Evolutionary conservation across 2,888 invertebrate species (phyloP).

Genomic region (Eulithis prunata): DNA sequence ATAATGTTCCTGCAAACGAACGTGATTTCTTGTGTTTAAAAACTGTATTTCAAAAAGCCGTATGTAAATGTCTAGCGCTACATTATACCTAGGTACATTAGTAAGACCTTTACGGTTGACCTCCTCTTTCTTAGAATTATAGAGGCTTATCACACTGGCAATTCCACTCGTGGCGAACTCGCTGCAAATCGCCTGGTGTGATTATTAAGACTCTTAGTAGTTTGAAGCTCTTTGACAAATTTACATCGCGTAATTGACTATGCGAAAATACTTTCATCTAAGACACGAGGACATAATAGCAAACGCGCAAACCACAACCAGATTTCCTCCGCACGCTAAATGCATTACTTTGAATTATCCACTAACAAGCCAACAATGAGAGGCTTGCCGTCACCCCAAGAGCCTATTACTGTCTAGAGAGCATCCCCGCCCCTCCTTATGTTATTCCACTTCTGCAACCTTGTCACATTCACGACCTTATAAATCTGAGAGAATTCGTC

Average conservation of each 20-base stretch:
- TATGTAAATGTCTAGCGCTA: neutral
- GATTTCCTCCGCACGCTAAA: slow-evolving; percentile 67
- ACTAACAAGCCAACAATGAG: slow-evolving; percentile 81
- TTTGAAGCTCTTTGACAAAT: no score
- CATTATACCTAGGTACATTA: neutral
- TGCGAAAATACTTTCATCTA: neutral
- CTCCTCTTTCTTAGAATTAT: neutral
- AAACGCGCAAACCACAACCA: slow-evolving; percentile 50
- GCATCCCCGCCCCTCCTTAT: slow-evolving; percentile 74
- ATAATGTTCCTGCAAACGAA: slow-evolving; percentile 62
- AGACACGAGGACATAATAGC: slow-evolving; percentile 17
- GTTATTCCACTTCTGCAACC: slow-evolving; percentile 62
- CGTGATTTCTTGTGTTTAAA: slow-evolving; percentile 30
- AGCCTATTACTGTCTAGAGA: slow-evolving; percentile 78
- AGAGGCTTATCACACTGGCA: no score
- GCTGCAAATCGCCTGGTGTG: no score
- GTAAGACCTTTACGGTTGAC: neutral
- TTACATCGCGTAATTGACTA: neutral
- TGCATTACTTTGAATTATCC: slow-evolving; percentile 73
- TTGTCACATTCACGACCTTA: slow-evolving; percentile 59
- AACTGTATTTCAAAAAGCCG: no score
- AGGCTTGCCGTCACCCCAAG: slow-evolving; percentile 77
- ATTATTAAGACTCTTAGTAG: no score
- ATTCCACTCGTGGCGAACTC: no score
- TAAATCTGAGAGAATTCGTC: slow-evolving; percentile 31